Base-by-base conservation (phyloP, 1,140 invertebrate species). In the Philotrypesis tridentata region DNA sequence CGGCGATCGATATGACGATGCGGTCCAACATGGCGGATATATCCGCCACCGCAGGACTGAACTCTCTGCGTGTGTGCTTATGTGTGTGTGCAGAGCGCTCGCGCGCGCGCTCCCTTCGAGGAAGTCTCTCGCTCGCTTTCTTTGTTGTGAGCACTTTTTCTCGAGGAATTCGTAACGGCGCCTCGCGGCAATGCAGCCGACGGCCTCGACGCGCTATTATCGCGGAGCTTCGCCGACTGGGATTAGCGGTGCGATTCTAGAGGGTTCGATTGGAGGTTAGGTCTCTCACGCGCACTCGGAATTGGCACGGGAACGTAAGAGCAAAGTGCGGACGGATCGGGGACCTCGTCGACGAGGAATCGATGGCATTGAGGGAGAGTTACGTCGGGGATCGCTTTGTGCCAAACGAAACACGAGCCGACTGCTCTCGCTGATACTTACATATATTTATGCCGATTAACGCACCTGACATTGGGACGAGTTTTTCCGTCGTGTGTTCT, bases 1-100 rank as follows among this genome's bases (percentile, higher is more conserved):
- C 17, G 73, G 4, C 85, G 87, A 92, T 91, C 91, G 90, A 92
- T n/a, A n/a, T 92, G 87, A 89, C 88, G 88, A 83, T 87, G 87
- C 88, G 82, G 86, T 86, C 83, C 88, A 92, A 92, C 76, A 92
- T 92, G 91, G 91, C 89, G 84, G 86, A 31, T 68, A 33, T 73
- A 65, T 68, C 71, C 70, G 55, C 71, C 71, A 48, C 33, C 37
- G 21, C 7, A 25, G n/a, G n/a, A 61, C 40, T n/a, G 27, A 33
- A n/a, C n/a, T n/a, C n/a, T n/a, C n/a, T n/a, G n/a, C n/a, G n/a
- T n/a, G n/a, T n/a, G n/a, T n/a, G n/a, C n/a, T n/a, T n/a, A n/a
- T n/a, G n/a, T n/a, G n/a, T n/a, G n/a, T n/a, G n/a, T n/a, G n/a
- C n/a, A n/a, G n/a, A 43, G 55, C n/a, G 6, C 12, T 8, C 63